Conservation (phyloP, 2,113 vertebrate genomes). For the Casuarius casuarius region DNA sequence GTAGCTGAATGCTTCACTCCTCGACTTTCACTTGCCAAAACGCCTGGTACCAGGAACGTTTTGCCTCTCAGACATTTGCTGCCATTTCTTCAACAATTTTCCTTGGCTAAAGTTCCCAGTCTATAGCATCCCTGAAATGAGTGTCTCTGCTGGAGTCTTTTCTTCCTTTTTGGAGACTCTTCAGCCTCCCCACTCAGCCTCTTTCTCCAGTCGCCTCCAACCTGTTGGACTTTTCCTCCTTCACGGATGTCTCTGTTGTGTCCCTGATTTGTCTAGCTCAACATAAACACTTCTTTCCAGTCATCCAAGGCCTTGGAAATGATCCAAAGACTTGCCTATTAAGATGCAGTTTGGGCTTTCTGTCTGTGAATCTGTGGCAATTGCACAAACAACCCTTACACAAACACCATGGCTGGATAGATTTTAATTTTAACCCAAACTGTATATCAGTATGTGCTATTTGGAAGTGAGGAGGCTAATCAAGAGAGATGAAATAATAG, state of each 20-base stretch:
- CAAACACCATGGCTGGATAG: not conserved
- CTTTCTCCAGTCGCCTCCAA: not conserved
- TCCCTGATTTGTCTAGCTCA: not conserved
- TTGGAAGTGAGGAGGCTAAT: not conserved
- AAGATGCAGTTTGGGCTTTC: rapidly evolving
- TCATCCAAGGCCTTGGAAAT: not conserved
- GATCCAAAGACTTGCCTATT: not conserved
- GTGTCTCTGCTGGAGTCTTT: not conserved
- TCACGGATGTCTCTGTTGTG: rapidly evolving
- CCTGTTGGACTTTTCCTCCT: no score
- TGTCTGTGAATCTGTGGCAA: rapidly evolving
- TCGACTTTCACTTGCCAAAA: not conserved
- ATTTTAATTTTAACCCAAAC: not conserved
- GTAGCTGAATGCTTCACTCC: not conserved
- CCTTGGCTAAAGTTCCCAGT: not conserved
- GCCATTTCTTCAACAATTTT: not conserved
- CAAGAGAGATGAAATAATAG: not conserved
- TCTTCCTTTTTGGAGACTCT: not conserved
- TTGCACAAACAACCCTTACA: rapidly evolving
- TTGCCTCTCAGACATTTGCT: not conserved
- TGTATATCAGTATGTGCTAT: not conserved
- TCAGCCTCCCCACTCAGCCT: not conserved
- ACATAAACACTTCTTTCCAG: not conserved
- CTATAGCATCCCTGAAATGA: not conserved
- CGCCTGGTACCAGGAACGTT: not conserved